These are phyloP conservation scores for Poecilobothrus nobilitatus DNA, from an alignment of 2,888 invertebrate species.

Conservation along the genomic window DNA sequence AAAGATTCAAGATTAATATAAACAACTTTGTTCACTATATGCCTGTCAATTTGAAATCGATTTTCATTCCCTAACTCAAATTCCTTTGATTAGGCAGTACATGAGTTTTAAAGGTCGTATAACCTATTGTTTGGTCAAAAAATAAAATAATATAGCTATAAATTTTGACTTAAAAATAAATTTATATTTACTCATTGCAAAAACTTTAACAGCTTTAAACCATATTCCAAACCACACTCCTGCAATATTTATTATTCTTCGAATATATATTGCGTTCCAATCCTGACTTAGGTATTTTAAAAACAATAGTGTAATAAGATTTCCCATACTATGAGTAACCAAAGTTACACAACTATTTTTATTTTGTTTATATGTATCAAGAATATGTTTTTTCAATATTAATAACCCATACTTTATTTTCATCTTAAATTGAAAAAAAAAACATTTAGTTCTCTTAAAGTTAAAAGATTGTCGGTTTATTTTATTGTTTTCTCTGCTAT, in stretches of 20 bases:
- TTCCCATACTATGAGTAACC: conserved; percentile 95
- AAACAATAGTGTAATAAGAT: conserved; percentile 81
- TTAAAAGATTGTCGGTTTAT: no score
- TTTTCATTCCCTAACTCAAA: no score
- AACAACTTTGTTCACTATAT: no score
- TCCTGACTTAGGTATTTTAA: conserved; percentile 65
- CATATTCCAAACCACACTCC: conserved; percentile 97
- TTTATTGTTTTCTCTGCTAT: no score
- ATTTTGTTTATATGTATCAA: conserved; percentile 75
- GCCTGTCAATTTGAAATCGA: no score
- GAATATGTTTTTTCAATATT: conserved; percentile 70
- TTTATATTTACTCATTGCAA: conserved; percentile 56
- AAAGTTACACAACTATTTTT: conserved; percentile 69
- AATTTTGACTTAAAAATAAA: neutral
- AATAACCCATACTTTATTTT: conserved; percentile 68
- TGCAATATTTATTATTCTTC: conserved; percentile 71
- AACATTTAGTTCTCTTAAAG: no score
- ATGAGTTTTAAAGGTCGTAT: no score
- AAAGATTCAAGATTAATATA: no score
- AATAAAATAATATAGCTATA: no score
- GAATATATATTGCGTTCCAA: conserved; percentile 90
- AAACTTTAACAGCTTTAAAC: conserved; percentile 89
- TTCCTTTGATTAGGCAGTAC: no score
- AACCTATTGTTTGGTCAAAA: no score
- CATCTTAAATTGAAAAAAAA: conserved; percentile 65